Conservation (phyloP, 2,797 vertebrate genomes). For the Miichthys miiuy region DNA sequence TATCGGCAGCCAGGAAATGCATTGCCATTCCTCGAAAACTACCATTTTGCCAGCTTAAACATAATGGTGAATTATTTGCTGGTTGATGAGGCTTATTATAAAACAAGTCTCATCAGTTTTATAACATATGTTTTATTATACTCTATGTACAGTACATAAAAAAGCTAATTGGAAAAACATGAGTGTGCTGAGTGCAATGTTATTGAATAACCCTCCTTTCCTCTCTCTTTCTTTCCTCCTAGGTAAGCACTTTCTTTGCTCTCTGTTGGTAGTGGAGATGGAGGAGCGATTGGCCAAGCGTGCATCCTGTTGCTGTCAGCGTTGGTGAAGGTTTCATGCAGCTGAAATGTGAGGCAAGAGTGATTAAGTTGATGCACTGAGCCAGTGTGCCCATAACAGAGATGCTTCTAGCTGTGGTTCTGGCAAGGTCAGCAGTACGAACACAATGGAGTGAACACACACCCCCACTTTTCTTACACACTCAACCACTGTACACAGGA, state of each 20-base stretch:
- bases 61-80: slow-evolving; percentile 8
- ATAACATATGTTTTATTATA: background rate
- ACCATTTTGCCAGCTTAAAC: background rate
- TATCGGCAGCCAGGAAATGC: background rate
- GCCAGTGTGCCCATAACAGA: slow-evolving; percentile 69
- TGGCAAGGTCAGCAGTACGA: slow-evolving; percentile 74
- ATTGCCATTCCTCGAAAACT: slow-evolving; percentile 18
- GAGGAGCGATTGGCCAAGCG: slow-evolving; percentile 56
- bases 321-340: slow-evolving; percentile 62
- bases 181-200: slow-evolving; percentile 62
- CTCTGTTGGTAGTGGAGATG: slow-evolving; percentile 69
- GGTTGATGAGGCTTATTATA: background rate
- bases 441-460: slow-evolving; percentile 53
- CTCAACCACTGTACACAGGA: slow-evolving; percentile 34
- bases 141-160: background rate
- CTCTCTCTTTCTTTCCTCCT: slow-evolving; percentile 64
- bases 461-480: slow-evolving; percentile 36
- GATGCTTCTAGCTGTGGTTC: slow-evolving; percentile 61
- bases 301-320: slow-evolving; percentile 72
- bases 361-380: slow-evolving; percentile 83
- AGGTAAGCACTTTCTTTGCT: slow-evolving; percentile 86
- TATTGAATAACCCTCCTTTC: slow-evolving; percentile 66
- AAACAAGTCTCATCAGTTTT: too few relatives aligned
- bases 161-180: slow-evolving; percentile 21
- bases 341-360: slow-evolving; percentile 73